Evolutionary conservation across 2,113 vertebrate genomes (phyloP).

Genomic region (Scolopax mira): DNA sequence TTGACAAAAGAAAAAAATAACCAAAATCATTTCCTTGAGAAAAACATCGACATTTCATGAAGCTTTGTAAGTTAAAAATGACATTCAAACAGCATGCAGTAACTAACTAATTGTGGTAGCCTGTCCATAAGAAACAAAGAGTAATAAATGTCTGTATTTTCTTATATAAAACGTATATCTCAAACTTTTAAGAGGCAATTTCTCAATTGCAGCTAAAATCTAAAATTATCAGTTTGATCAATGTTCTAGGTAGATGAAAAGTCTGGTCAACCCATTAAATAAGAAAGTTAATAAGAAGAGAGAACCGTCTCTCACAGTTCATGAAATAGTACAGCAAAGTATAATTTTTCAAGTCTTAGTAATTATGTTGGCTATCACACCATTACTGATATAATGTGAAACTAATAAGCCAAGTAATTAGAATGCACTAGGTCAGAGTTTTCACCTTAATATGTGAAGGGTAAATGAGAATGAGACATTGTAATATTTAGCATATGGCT

Average conservation of each 20-base stretch:
- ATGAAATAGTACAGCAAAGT: conserved; percentile 66
- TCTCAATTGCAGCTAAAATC: conserved; percentile 1
- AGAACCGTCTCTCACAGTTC: conserved; percentile 53
- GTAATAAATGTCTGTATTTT: not conserved
- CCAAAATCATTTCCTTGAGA: not conserved
- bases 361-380: conserved; percentile 71
- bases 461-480: conserved; percentile 64
- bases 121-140: not conserved
- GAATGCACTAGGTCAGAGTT: conserved; percentile 74
- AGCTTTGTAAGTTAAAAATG: not conserved
- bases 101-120: not conserved
- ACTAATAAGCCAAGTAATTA: conserved; percentile 81
- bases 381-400: conserved; percentile 76
- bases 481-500: conserved; percentile 56
- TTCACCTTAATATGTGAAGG: conserved; percentile 74
- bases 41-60: not conserved
- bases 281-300: conserved; percentile 47
- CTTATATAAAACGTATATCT: not conserved
- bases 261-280: conserved; percentile 37
- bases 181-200: not conserved
- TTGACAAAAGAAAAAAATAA: not conserved
- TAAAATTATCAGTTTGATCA: conserved; percentile 59
- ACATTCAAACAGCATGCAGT: not conserved
- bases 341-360: conserved; percentile 73
- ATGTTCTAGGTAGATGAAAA: conserved; percentile 52